Conservation (phyloP, 30 jellyfish, hydroid and myxozoan species). For the Aurelia aurita region DNA sequence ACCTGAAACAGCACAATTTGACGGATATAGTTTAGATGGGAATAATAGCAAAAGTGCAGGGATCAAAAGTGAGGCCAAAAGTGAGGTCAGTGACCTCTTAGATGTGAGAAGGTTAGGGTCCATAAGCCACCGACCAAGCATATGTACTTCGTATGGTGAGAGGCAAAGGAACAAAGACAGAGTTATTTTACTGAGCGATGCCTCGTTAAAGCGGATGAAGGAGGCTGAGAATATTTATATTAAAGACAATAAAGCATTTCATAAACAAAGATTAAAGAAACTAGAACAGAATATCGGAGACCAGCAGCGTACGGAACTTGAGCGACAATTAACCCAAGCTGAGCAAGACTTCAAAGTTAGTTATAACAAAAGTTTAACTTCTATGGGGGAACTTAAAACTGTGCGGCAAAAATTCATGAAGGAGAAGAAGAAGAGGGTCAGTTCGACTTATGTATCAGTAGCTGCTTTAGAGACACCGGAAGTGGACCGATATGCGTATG, state of each 20-base stretch:
- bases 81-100: neutral
- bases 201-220: slow-evolving; percentile 41
- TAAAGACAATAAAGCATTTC: slow-evolving; percentile 42
- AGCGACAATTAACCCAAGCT: slow-evolving; percentile 49
- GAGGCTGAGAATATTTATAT: slow-evolving; percentile 50
- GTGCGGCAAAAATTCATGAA: slow-evolving; percentile 57
- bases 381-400: slow-evolving; percentile 44
- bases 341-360: slow-evolving; percentile 10
- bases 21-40: neutral
- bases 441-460: slow-evolving; percentile 56
- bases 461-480: slow-evolving; percentile 81
- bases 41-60: neutral
- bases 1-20: neutral
- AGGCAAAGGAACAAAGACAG: slow-evolving; percentile 11
- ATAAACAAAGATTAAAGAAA: slow-evolving; percentile 51
- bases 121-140: neutral
- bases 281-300: slow-evolving; percentile 44
- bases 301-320: slow-evolving; percentile 43
- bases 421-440: slow-evolving; percentile 68
- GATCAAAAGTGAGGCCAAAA: neutral
- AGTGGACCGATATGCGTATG: slow-evolving; percentile 75
- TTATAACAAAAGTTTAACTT: slow-evolving; percentile 12
- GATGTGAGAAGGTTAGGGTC: neutral
- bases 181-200: slow-evolving; percentile 42
- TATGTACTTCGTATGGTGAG: neutral